phyloP scores from a whole-genome alignment of 2,797 vertebrate species.

The Potorous gilbertii region DNA sequence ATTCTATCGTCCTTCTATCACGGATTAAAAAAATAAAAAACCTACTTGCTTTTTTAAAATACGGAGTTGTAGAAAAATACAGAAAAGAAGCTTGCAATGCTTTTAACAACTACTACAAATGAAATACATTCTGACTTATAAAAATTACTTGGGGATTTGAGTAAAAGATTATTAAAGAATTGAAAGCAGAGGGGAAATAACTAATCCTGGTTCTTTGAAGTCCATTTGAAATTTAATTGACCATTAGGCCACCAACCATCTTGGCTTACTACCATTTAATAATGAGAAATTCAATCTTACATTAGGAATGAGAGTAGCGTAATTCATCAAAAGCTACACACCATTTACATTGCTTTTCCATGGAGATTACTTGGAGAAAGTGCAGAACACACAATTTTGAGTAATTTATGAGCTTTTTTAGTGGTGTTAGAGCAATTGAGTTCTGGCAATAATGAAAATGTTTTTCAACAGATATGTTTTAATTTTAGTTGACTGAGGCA shows the following conservation, averaged over 20 bases:
- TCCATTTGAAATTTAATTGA: constrained; percentile 69
- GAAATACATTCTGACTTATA: constrained; percentile 52
- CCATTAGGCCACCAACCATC: constrained; percentile 28
- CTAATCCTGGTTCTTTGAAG: constrained; percentile 70
- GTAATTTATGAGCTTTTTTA: constrained; percentile 58
- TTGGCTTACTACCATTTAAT: constrained; percentile 58
- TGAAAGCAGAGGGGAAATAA: constrained; percentile 69
- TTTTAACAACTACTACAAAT: constrained; percentile 47
- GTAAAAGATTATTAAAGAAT: constrained; percentile 63
- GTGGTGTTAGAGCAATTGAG: constrained; percentile 30
- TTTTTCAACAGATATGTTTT: constrained; percentile 43
- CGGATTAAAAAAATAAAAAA: background rate
- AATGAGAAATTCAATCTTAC: constrained; percentile 63
- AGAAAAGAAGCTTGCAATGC: constrained; percentile 57
- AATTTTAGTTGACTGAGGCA: constrained; percentile 25
- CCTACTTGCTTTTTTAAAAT: constrained; percentile 63
- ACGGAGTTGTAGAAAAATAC: background rate
- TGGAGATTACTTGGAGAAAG: constrained; percentile 43
- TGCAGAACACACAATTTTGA: constrained; percentile 48
- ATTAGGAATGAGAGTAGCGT: constrained; percentile 16
- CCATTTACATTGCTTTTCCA: constrained; percentile 42
- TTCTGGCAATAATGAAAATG: constrained; percentile 44
- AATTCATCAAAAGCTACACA: constrained; percentile 36
- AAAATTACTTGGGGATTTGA: constrained; percentile 58
- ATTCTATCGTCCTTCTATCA: constrained; percentile 32